Evolutionary conservation across 92 coral and sea anemone species (phyloP).

Genomic region (Galaxea fascicularis): DNA sequence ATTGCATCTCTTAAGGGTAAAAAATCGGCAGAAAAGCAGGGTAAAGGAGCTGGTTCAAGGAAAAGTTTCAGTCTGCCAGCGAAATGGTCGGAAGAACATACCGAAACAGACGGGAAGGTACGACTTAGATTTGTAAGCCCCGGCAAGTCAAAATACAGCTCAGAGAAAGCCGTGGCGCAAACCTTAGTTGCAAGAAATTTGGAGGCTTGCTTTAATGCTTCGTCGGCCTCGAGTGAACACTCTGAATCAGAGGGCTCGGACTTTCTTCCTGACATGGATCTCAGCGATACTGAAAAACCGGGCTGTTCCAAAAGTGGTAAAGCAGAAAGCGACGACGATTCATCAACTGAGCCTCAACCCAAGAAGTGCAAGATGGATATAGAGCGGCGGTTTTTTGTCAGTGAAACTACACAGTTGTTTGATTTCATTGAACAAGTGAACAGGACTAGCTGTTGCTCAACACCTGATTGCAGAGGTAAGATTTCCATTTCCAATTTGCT

Average conservation of each 20-base stretch:
- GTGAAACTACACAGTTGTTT: constrained; percentile 26
- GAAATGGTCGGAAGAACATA: constrained; percentile 22
- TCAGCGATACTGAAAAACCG: neutral
- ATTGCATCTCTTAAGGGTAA: neutral
- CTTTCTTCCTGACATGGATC: neutral
- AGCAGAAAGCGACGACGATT: neutral
- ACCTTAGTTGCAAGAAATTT: constrained; percentile 5
- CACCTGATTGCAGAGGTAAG: constrained; percentile 48
- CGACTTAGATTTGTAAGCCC: constrained; percentile 21
- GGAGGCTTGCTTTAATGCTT: constrained; percentile 23
- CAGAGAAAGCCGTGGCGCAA: constrained; percentile 4
- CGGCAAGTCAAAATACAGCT: constrained; percentile 15
- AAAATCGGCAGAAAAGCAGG: constrained; percentile 4
- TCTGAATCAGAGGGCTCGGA: constrained; percentile 7
- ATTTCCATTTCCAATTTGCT: constrained; percentile 2
- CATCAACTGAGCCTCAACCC: neutral
- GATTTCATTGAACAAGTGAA: constrained; percentile 37
- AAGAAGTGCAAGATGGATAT: constrained; percentile 9
- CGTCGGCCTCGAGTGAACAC: constrained; percentile 1
- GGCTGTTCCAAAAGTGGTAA: neutral
- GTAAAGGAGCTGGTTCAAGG: constrained; percentile 18
- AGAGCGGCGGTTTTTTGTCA: constrained; percentile 30
- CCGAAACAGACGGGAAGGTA: neutral
- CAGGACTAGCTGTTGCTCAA: constrained; percentile 38
- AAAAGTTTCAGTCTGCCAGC: constrained; percentile 31